Evolutionary conservation across 2,888 invertebrate species (phyloP), one percentile per base, ranked within the genome.

Genomic region (Heliconius ismenius): DNA sequence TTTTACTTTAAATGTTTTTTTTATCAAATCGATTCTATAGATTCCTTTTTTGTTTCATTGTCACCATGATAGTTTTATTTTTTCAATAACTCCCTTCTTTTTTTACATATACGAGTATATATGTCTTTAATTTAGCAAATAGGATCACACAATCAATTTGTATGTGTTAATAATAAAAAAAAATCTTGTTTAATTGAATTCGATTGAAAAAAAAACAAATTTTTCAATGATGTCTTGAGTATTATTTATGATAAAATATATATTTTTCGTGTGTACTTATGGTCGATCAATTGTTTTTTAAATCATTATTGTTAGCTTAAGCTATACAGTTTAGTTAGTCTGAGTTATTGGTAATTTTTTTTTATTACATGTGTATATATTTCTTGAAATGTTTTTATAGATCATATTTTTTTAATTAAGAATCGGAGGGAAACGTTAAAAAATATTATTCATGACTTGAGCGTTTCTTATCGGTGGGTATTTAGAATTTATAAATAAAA

Each of bases 391-490:
- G 4, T 3, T 24, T 60, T 13, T 13, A 24, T 60, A 60, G 24
- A 24, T 60, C 1, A 60, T 60, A 13, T 60, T 26, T 26, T 60
- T 60, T 4, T 2, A 15, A 15, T 26, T 26, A 62, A 62, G 9
- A 39, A 39, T 67, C 39, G 67, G 67, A 39, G 67, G 67, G 67
- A 39, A 58, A 11, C 24, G 13, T 36, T n/a, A 24, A 6, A 39
- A 64, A 65, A 15, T 39, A 24, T 39, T 67, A 15, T 24, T 65
- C 65, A 39, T 65, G 4, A 24, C 13, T 65, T 67, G 24, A 67
- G 39, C 67, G 39, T 67, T 24, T 24, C 4, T 24, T 1, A 24
- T 67, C 67, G 67, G 67, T 43, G 67, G 67, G 67, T 67, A 39
- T 67, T 24, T 39, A 39, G 58, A 58, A 58, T 58, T 58, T 58